A percentile compares a stretch with the other conserved stretches of the same genome.
Conservation (phyloP, 1,140 invertebrate species). For the Alviniconcha marisindica region DNA sequence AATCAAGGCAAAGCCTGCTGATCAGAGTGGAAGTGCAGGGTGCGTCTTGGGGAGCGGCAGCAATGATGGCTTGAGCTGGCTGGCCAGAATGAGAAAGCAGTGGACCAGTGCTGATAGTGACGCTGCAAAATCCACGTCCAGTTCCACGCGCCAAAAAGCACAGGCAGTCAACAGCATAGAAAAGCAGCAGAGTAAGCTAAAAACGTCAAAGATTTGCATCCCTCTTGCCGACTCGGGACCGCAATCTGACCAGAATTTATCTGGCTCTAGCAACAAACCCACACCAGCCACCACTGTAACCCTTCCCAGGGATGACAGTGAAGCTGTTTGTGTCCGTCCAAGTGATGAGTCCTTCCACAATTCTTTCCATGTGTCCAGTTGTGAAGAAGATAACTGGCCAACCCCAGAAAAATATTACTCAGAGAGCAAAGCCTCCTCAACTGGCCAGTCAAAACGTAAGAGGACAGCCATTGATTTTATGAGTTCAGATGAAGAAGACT, state of each 20-base stretch:
- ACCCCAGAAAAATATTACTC: neutral
- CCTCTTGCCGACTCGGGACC: too few relatives aligned
- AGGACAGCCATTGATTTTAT: neutral
- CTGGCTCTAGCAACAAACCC: too few relatives aligned
- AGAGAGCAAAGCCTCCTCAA: neutral
- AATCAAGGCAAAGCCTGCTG: neutral
- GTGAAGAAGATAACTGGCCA: conserved; percentile 36
- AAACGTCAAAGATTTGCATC: too few relatives aligned
- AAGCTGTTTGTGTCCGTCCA: neutral
- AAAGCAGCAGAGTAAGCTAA: too few relatives aligned
- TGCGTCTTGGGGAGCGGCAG: neutral
- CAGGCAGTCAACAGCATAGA: too few relatives aligned
- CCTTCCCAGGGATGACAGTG: too few relatives aligned
- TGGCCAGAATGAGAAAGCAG: conserved; percentile 13
- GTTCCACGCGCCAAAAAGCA: neutral
- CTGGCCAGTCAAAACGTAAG: neutral
- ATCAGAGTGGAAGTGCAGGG: neutral
- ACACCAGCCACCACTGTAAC: too few relatives aligned
- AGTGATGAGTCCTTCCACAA: neutral
- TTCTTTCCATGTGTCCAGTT: conserved; percentile 37
- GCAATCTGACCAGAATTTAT: too few relatives aligned
- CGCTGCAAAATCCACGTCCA: neutral
- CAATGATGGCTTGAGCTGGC: neutral
- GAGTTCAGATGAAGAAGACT: conserved; percentile 29
- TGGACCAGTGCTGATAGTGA: neutral